Evolutionary conservation across 2,888 invertebrate species (phyloP), one percentile per base, ranked within the genome.

Genomic region (Chrysotoxum bicinctum): DNA sequence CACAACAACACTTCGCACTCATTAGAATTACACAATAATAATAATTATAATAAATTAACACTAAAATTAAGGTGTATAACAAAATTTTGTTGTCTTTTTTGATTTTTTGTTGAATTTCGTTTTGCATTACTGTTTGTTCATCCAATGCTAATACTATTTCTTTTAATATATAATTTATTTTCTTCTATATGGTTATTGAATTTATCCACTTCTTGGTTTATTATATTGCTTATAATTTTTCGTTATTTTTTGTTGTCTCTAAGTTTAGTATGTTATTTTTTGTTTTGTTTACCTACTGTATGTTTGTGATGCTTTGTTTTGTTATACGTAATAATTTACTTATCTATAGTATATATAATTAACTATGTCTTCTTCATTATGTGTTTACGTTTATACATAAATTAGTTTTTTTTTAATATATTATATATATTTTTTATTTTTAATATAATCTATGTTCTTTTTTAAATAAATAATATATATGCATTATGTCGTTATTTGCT

Each of bases 401-500:
- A 64, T 75, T 86, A 60, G 64, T 48, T 72, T 66, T 73, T 72
- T 58, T 69, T 50, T 26, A 76, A 85, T 88, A 68, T 86, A 66
- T 81, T 66, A 50, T 84, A 74, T 78, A 78, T 75, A 56, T 60
- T 43, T 69, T 75, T 83, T 83, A 78, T 70, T 72, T 84, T 87
- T 87, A 86, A 80, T 82, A 87, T 85, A 83, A 43, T 87, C 58
- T 87, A 79, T 78, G 54, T 78, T 83, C 58, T 58, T 48, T 70
- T 80, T 87, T 88, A 87, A 87, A 88, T 88, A 88, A 88, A 88
- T 88, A 88, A 87, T 88, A 86, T 88, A 86, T 88, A 80, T 82
- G 86, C 77, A 72, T 87, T 87, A 87, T 87, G 79, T 88, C 85
- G 81, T 88, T 87, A 70, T 85, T 88, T 87, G 52, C 78, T 87